Base-by-base conservation (phyloP, 1,140 invertebrate genomes). In the Elymnias hypermnestra region DNA sequence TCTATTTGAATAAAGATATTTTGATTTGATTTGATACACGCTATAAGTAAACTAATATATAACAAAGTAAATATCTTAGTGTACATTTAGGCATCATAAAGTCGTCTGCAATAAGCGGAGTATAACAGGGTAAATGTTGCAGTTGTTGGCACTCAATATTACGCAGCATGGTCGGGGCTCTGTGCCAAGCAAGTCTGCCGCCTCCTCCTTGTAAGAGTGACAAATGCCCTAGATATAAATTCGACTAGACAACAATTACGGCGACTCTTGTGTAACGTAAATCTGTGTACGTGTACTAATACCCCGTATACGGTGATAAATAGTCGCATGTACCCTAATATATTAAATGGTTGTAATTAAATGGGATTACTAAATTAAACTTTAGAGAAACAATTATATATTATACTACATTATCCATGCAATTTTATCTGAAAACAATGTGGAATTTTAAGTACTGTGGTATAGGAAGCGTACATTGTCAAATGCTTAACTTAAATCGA, bases 141-240 rank as follows among this genome's bases (percentile, higher is more conserved):
- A 39, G 41, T 43, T 51, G 48, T 51, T 51, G 48, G 48, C 48
- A 51, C 40, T 33, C 33, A 44, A 51, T 49, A 39, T 26, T 29
- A 38, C 25, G 36, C 40, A 44, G 48, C 48, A 51, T 51, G 48
- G 48, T 21, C 3, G 48, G 33, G 48, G 48, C 48, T 33, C 40
- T 1, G 25, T 51, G 48, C 48, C 48, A 51, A 51, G 41, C 48
- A 51, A 44, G 35, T 39, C 48, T 12, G 43, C 35, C 43, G 37
- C 25, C 40, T 29, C 48, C 35, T 51, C 38, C 40, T 51, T 51
- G 48, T 51, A 51, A 31, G 46, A 49, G 38, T 49, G 46, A 49
- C 46, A 49, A 49, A 49, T 41, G 25, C 37, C 31, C 4, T 26
- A 14, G 21, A 35, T 15, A 33, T 49, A 49, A 49, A 49, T 49